Conservation (phyloP, 2,888 invertebrate genomes). For the Callosobruchus maculatus region DNA sequence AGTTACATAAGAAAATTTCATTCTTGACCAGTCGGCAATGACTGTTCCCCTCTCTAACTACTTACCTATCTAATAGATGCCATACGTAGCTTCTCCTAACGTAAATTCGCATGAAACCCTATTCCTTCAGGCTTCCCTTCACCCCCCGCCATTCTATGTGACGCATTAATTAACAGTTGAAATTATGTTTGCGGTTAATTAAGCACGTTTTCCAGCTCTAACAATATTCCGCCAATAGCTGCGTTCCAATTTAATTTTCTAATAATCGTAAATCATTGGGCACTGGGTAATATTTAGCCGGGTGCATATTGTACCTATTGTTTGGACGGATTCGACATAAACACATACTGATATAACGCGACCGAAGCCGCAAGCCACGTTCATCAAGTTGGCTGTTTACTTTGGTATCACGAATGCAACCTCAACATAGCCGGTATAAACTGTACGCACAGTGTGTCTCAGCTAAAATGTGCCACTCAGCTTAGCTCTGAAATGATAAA, state of each 20-base stretch:
- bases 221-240: conserved; percentile 1
- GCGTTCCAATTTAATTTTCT: conserved; percentile 1
- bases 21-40: too few relatives aligned
- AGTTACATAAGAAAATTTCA: too few relatives aligned
- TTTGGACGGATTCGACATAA: neutral
- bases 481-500: too few relatives aligned
- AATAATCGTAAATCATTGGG: conserved; percentile 3
- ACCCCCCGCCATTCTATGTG: neutral
- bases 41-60: too few relatives aligned
- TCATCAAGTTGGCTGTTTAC: neutral
- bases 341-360: neutral
- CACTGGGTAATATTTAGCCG: conserved; percentile 8
- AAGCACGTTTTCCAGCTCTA: neutral
- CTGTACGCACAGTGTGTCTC: too few relatives aligned
- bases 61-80: too few relatives aligned
- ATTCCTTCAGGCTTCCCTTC: neutral
- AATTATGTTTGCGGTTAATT: conserved; percentile 4
- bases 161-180: conserved; percentile 3
- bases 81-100: too few relatives aligned
- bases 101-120: too few relatives aligned
- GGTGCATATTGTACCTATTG: neutral
- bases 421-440: neutral
- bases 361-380: neutral
- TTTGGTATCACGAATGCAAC: neutral
- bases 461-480: too few relatives aligned